These are phyloP conservation scores for Digitonthophagus gazella DNA, from an alignment of 2,888 invertebrate species.

Conservation along the genomic window DNA sequence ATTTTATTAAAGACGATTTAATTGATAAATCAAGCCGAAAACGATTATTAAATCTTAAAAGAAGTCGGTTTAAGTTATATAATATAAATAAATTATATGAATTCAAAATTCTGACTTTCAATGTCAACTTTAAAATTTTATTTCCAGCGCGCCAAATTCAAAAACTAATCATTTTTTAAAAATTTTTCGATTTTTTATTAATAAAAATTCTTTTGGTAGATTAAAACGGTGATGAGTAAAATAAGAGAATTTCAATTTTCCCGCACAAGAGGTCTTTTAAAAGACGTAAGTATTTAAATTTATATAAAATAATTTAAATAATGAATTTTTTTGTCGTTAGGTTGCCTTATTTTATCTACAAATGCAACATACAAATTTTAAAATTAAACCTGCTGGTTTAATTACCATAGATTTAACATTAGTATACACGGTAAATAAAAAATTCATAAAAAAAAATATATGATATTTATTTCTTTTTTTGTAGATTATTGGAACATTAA, in stretches of 20 bases:
- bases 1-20: too few species aligned
- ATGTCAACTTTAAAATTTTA: too few species aligned
- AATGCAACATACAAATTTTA: conserved; percentile 20
- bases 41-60: too few species aligned
- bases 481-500: conserved; percentile 16
- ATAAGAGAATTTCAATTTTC: neutral
- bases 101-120: too few species aligned
- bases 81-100: too few species aligned
- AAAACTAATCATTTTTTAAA: too few species aligned
- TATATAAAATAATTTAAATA: neutral
- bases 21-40: too few species aligned
- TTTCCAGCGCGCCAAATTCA: too few species aligned
- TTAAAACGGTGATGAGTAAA: neutral
- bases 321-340: neutral
- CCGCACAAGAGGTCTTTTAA: neutral
- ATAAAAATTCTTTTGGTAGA: too few species aligned
- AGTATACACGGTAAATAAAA: conserved; percentile 9
- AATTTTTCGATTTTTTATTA: too few species aligned
- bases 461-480: neutral
- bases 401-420: conserved; percentile 19
- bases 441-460: neutral
- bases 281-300: neutral
- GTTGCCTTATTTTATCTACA: conserved; percentile 11
- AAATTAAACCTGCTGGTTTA: conserved; percentile 19
- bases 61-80: too few species aligned